These are phyloP conservation scores for Sceloporus tristichus DNA, from an alignment of 2,113 vertebrate species.

Conservation along the genomic window DNA sequence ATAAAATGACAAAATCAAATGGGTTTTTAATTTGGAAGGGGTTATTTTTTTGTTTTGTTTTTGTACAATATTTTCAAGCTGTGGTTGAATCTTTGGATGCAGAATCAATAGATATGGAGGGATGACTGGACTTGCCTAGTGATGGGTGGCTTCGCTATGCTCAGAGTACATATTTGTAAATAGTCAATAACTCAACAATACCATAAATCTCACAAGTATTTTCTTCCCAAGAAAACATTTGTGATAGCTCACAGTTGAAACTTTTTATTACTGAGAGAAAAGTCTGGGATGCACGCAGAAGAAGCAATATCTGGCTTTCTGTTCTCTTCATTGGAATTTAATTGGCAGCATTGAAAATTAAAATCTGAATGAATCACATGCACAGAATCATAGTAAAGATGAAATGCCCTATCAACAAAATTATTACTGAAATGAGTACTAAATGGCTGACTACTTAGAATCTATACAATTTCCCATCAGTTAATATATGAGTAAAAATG, in stretches of 20 bases:
- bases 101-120: too few relatives aligned
- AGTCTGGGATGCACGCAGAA: not conserved
- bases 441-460: not conserved
- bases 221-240: not conserved
- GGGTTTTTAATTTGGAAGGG: too few relatives aligned
- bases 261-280: not conserved
- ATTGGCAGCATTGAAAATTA: not conserved
- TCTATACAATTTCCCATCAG: too few relatives aligned
- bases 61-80: too few relatives aligned
- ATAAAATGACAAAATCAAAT: too few relatives aligned
- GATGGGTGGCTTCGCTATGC: not conserved
- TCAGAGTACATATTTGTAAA: not conserved
- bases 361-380: not conserved
- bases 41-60: too few relatives aligned
- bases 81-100: too few relatives aligned
- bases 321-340: not conserved
- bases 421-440: conserved; percentile 2
- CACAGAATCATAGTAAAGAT: too few relatives aligned
- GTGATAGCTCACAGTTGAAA: too few relatives aligned
- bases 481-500: too few relatives aligned
- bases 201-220: not conserved
- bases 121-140: not conserved
- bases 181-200: not conserved
- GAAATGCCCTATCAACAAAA: not conserved
- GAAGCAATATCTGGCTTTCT: not conserved